Conservation (phyloP, 2,797 vertebrate genomes). For the Gobio occitaniae region DNA sequence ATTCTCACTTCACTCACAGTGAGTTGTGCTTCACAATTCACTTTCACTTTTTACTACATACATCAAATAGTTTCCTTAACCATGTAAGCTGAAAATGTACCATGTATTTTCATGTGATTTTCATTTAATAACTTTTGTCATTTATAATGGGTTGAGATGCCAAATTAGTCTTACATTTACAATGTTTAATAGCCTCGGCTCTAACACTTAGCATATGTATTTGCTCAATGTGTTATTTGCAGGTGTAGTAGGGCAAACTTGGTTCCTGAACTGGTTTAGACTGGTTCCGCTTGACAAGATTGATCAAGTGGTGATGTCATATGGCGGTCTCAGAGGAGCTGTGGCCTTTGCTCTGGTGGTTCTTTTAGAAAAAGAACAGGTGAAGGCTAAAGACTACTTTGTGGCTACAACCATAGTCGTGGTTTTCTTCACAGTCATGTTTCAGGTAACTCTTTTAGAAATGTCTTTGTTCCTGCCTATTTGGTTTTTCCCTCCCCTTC, state of each 20-base stretch:
- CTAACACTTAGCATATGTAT: not conserved
- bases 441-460: constrained; percentile 82
- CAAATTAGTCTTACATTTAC: not conserved
- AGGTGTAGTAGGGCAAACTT: constrained; percentile 94
- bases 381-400: constrained; percentile 95
- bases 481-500: not conserved
- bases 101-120: not conserved
- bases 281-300: constrained; percentile 92
- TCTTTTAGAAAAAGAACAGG: constrained; percentile 83
- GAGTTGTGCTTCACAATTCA: not conserved
- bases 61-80: not conserved
- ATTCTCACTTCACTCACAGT: not conserved
- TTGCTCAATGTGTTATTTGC: constrained; percentile 35
- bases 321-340: constrained; percentile 92
- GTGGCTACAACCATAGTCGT: constrained; percentile 94
- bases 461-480: not conserved
- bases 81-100: not conserved
- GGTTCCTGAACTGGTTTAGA: constrained; percentile 90
- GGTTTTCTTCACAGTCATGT: constrained; percentile 96
- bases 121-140: not conserved
- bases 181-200: not conserved
- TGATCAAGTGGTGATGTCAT: constrained; percentile 98
- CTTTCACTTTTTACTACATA: not conserved
- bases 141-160: not conserved
- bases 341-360: constrained; percentile 94